Percentiles rank a stretch among this genome's conserved stretches.
Conservation (phyloP, 2,113 vertebrate genomes). For the Neodontobutis hainanensis region DNA sequence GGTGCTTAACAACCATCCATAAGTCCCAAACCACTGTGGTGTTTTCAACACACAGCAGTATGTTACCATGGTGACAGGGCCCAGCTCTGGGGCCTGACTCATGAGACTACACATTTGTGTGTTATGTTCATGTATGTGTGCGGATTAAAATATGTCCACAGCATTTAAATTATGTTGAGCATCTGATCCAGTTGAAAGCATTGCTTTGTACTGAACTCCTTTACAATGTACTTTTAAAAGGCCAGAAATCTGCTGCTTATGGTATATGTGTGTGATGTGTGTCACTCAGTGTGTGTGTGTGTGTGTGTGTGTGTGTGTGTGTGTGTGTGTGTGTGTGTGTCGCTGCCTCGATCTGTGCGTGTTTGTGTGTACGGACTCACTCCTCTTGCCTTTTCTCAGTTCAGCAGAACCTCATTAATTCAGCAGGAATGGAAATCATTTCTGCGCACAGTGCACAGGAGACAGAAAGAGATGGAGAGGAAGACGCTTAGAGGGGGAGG, state of each 20-base stretch:
- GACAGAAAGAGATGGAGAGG: slow-evolving; percentile 72
- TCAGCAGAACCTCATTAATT: slow-evolving; percentile 89
- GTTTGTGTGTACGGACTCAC: slow-evolving; percentile 47
- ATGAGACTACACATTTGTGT: slow-evolving; percentile 54
- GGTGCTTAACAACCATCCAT: slow-evolving; percentile 60
- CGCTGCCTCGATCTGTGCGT: slow-evolving; percentile 31
- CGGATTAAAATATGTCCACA: slow-evolving; percentile 15
- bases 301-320: slow-evolving; percentile 19
- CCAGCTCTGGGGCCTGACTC: slow-evolving; percentile 75
- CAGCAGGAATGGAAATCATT: slow-evolving; percentile 85
- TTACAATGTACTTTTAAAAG: slow-evolving; percentile 44
- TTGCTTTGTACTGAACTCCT: slow-evolving; percentile 39
- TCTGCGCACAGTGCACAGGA: slow-evolving; percentile 77
- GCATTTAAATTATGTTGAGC: slow-evolving; percentile 25
- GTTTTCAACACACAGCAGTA: slow-evolving; percentile 80
- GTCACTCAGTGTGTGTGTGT: slow-evolving; percentile 12
- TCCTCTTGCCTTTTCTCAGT: slow-evolving; percentile 75
- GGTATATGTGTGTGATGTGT: slow-evolving; percentile 44
- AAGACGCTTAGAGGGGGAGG: slow-evolving; percentile 53
- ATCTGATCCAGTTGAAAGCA: slow-evolving; percentile 9
- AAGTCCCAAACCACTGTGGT: slow-evolving; percentile 69
- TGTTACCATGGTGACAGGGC: slow-evolving; percentile 84
- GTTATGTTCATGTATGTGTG: slow-evolving; percentile 11
- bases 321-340: slow-evolving; percentile 23
- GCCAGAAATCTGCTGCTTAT: slow-evolving; percentile 38